A percentile compares a stretch with the other conserved stretches of the same genome.
Evolutionary conservation across 1,140 invertebrate genomes (phyloP).

Genomic region (Euschistus heros): DNA sequence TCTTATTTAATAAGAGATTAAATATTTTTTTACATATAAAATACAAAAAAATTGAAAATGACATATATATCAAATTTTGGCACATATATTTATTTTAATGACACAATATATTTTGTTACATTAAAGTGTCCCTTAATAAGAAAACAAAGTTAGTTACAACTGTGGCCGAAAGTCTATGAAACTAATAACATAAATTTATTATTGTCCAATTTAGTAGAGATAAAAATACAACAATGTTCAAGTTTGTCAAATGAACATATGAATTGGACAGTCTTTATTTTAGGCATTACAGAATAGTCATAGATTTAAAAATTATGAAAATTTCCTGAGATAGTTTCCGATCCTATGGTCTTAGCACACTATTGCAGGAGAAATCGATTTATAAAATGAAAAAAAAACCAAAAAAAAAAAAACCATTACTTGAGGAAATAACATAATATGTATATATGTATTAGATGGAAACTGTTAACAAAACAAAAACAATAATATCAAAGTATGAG

Average conservation of each 20-base stretch:
- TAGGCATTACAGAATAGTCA: constrained; percentile 6
- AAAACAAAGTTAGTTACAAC: constrained; percentile 11
- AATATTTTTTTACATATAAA: constrained; percentile 14
- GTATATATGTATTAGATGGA: constrained; percentile 6
- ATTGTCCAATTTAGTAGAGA: constrained; percentile 24
- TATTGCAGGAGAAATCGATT: not conserved
- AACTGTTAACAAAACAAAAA: not conserved
- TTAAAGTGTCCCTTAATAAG: not conserved
- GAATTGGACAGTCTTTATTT: constrained; percentile 25
- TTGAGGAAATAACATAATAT: not conserved
- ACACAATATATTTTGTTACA: not conserved
- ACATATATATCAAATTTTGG: constrained; percentile 19
- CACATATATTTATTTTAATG: constrained; percentile 18
- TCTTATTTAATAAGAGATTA: constrained; percentile 11
- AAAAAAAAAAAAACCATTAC: no score
- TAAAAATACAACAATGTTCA: constrained; percentile 11
- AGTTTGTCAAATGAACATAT: constrained; percentile 9
- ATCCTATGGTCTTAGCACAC: constrained; percentile 6
- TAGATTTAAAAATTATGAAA: not conserved
- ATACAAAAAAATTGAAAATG: constrained; percentile 14
- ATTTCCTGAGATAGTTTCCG: constrained; percentile 9
- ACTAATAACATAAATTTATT: constrained; percentile 19
- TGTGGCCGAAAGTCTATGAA: constrained; percentile 13
- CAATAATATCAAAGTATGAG: not conserved
- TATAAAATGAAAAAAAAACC: constrained; percentile 4